These are phyloP conservation scores for Sycophaga agraensis DNA, from an alignment of 1,140 invertebrate genomes.

Conservation along the genomic window DNA sequence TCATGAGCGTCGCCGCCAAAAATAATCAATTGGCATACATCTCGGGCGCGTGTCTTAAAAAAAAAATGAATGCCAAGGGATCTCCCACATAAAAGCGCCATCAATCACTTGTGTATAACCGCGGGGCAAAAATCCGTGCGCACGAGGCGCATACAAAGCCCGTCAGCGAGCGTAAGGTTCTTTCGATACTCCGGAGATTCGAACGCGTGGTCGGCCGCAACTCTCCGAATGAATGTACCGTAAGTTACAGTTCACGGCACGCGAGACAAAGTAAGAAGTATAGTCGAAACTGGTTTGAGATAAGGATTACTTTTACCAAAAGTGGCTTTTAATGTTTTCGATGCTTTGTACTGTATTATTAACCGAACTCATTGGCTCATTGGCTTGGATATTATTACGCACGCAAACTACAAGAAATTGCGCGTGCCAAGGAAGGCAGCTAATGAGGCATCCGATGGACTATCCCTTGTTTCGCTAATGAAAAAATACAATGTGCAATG, in stretches of 20 bases:
- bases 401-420: no score
- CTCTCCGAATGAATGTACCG: not conserved
- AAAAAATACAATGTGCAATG: no score
- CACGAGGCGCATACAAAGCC: not conserved
- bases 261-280: not conserved
- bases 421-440: no score
- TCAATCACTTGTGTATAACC: not conserved
- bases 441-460: no score
- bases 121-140: not conserved
- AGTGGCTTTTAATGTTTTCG: no score
- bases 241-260: not conserved
- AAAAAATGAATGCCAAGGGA: not conserved
- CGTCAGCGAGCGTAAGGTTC: not conserved
- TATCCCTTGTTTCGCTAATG: no score
- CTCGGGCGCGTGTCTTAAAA: not conserved
- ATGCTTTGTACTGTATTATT: no score
- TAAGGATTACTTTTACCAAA: not conserved
- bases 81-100: not conserved
- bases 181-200: conserved; percentile 1
- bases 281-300: not conserved
- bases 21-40: conserved; percentile 2
- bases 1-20: not conserved
- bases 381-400: no score
- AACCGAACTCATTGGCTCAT: no score
- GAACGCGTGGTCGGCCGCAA: not conserved